Evolutionary conservation across 2,797 vertebrate genomes (phyloP).

Genomic region (Thamnophis elegans): DNA sequence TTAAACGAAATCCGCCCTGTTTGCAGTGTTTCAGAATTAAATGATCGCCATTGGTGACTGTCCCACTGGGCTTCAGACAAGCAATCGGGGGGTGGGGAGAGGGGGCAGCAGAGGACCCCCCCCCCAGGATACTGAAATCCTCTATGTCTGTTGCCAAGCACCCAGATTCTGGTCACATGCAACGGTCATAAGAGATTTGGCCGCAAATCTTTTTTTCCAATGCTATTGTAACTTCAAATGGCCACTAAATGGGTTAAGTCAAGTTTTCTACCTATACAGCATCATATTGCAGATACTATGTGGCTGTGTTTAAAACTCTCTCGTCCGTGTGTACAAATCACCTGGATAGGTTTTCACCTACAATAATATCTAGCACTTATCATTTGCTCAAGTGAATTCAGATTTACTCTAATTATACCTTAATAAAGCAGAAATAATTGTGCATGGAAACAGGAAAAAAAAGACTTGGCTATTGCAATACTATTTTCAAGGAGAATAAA

Average conservation of each 20-base stretch:
- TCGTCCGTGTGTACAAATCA: not conserved
- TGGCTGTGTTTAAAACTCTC: not conserved
- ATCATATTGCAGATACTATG: not conserved
- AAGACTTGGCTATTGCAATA: not conserved
- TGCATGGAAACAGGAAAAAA: not conserved
- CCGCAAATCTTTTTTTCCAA: not conserved
- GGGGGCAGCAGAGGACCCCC: not conserved
- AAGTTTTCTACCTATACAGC: not conserved
- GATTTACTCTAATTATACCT: not conserved
- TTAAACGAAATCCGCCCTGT: not conserved
- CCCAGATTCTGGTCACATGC: not conserved
- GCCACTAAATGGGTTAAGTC: not conserved
- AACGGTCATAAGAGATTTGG: not conserved
- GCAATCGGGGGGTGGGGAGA: not conserved
- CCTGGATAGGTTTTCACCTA: not conserved
- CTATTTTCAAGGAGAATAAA: not conserved
- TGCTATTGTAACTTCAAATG: not conserved
- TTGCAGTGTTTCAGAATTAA: not conserved
- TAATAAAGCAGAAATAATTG: not conserved
- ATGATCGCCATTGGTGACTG: not conserved
- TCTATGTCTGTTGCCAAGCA: accelerated
- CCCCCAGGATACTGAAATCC: not conserved
- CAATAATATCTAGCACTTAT: not conserved
- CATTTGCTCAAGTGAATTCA: not conserved
- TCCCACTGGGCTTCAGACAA: not conserved